Conservation (phyloP, 2,113 vertebrate species). For the Anser cygnoides region DNA sequence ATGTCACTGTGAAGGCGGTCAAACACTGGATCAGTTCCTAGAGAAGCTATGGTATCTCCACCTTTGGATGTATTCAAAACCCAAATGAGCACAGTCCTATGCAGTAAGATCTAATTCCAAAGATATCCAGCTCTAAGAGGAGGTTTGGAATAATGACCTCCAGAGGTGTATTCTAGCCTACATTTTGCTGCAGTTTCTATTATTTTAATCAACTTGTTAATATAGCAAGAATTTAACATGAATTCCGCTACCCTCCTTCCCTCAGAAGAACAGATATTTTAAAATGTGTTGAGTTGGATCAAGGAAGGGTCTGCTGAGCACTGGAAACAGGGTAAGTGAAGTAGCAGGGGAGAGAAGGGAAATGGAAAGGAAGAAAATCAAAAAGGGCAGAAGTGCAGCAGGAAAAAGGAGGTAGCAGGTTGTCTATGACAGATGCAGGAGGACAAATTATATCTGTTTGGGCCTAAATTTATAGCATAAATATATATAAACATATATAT, state of each 20-base stretch:
- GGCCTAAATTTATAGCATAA: neutral
- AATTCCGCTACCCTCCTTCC: neutral
- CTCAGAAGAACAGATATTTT: neutral
- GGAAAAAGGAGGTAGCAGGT: neutral
- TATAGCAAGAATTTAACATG: neutral
- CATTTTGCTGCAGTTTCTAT: neutral
- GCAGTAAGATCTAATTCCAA: neutral
- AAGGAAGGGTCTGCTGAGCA: neutral
- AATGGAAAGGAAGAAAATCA: neutral
- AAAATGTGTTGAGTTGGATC: neutral
- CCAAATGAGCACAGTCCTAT: neutral
- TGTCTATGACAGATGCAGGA: neutral
- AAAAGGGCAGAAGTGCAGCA: neutral
- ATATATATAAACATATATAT: too few relatives aligned
- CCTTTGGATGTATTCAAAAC: neutral
- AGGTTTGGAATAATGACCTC: neutral
- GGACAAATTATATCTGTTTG: neutral
- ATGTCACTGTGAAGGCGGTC: neutral
- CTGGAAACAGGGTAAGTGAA: neutral
- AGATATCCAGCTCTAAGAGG: neutral
- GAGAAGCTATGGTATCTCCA: neutral
- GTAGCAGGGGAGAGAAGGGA: neutral
- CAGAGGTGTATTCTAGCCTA: neutral
- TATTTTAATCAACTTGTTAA: neutral
- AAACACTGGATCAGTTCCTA: neutral